These are phyloP conservation scores for Calliopum simillimum DNA, from an alignment of 2,888 invertebrate species.

Conservation along the genomic window DNA sequence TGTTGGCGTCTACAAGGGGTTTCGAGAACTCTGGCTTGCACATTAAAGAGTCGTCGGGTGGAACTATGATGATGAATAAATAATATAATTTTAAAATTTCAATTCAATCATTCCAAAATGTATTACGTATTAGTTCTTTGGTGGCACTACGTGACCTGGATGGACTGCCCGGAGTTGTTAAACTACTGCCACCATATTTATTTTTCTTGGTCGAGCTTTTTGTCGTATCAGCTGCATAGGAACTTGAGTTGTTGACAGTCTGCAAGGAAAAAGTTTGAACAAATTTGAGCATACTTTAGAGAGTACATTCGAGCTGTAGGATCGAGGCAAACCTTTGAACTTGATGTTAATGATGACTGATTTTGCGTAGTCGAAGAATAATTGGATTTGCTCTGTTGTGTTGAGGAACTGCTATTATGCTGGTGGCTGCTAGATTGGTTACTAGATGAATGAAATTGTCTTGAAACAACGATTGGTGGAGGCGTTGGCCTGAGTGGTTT, in stretches of 20 bases:
- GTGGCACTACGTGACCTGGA: slow-evolving; percentile 90
- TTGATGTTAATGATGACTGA: slow-evolving; percentile 47
- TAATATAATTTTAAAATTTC: not conserved
- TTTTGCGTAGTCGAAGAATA: slow-evolving; percentile 39
- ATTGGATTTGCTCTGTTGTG: slow-evolving; percentile 45
- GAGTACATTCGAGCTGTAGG: too few relatives aligned
- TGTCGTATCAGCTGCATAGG: slow-evolving; percentile 53
- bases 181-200: slow-evolving; percentile 71
- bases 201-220: slow-evolving; percentile 68
- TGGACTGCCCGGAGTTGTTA: slow-evolving; percentile 82
- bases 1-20: slow-evolving; percentile 78
- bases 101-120: not conserved
- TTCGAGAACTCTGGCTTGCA: slow-evolving; percentile 87
- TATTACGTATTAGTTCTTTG: slow-evolving; percentile 79
- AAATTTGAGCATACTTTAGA: not conserved
- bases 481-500: slow-evolving; percentile 84
- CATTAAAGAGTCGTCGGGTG: slow-evolving; percentile 88
- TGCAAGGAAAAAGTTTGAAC: slow-evolving; percentile 27
- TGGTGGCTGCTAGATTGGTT: too few relatives aligned
- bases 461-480: slow-evolving; percentile 75
- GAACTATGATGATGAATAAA: slow-evolving; percentile 71
- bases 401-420: slow-evolving; percentile 39
- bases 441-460: slow-evolving; percentile 67
- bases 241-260: slow-evolving; percentile 56
- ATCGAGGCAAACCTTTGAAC: slow-evolving; percentile 47